Evolutionary conservation across 30 jellyfish, hydroid and myxozoan species (phyloP).

Genomic region (Pelagia noctiluca): DNA sequence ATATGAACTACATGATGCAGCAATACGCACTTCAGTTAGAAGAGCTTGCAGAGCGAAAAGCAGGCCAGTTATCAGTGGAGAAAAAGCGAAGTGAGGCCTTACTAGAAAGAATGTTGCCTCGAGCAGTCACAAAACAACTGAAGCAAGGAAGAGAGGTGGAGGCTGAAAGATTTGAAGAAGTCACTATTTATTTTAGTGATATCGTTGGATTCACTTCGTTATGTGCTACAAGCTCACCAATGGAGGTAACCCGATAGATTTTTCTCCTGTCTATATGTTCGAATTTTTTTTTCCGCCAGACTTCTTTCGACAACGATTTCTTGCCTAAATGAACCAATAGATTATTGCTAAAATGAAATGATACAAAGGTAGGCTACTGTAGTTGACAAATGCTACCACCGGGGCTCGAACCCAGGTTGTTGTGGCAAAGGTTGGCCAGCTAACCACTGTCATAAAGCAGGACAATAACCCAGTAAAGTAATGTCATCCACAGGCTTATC

Average conservation of each 20-base stretch:
- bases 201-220: constrained; percentile 89
- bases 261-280: too few relatives aligned
- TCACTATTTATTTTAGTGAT: constrained; percentile 88
- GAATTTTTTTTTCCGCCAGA: too few relatives aligned
- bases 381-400: too few relatives aligned
- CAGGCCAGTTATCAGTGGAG: constrained; percentile 72
- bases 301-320: too few relatives aligned
- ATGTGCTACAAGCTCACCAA: constrained; percentile 86
- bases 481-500: too few relatives aligned
- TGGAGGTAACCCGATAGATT: constrained; percentile 58
- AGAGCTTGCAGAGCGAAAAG: constrained; percentile 72
- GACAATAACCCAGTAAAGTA: too few relatives aligned
- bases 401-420: too few relatives aligned
- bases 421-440: too few relatives aligned
- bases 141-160: constrained; percentile 88
- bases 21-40: constrained; percentile 78
- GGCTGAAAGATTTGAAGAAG: constrained; percentile 92
- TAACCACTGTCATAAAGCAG: too few relatives aligned
- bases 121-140: constrained; percentile 80
- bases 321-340: too few relatives aligned
- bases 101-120: constrained; percentile 80
- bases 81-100: constrained; percentile 75
- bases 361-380: too few relatives aligned
- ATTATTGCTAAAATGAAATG: too few relatives aligned
- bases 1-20: constrained; percentile 90